These are phyloP conservation scores for Chamaetylas fuelleborni DNA, from an alignment of 2,113 vertebrate genomes.

Conservation along the genomic window DNA sequence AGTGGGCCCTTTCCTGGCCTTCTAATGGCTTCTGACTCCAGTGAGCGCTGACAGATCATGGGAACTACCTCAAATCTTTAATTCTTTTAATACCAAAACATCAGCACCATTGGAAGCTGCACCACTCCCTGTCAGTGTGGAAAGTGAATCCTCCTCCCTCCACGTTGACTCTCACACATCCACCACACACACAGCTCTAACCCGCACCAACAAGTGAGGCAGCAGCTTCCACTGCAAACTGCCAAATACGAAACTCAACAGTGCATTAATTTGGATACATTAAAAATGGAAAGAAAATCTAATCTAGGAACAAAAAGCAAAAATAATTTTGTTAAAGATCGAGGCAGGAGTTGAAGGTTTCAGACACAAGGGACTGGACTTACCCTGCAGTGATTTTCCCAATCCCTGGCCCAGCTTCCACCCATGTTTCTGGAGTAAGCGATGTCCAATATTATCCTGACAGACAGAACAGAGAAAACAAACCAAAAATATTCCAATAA, in stretches of 20 bases:
- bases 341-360: not conserved
- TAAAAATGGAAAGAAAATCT: conserved; percentile 41
- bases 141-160: not conserved
- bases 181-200: not conserved
- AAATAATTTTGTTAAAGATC: not conserved
- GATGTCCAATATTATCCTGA: conserved; percentile 99
- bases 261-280: not conserved
- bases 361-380: conserved; percentile 72
- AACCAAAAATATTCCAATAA: conserved; percentile 99
- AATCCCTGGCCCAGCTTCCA: conserved; percentile 99
- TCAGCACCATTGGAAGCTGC: not conserved
- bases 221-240: conserved; percentile 32
- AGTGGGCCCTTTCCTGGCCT: not conserved
- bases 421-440: conserved; percentile 99
- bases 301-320: conserved; percentile 34
- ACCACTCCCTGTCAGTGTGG: not conserved
- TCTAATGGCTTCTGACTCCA: not conserved
- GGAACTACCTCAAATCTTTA: not conserved
- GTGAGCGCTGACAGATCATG: not conserved
- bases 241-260: conserved; percentile 22
- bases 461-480: conserved; percentile 93
- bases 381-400: conserved; percentile 99
- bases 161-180: not conserved
- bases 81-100: not conserved
- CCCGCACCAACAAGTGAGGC: not conserved